Conservation (phyloP, 1,140 invertebrate genomes). For the Meloidogyne chitwoodi region DNA sequence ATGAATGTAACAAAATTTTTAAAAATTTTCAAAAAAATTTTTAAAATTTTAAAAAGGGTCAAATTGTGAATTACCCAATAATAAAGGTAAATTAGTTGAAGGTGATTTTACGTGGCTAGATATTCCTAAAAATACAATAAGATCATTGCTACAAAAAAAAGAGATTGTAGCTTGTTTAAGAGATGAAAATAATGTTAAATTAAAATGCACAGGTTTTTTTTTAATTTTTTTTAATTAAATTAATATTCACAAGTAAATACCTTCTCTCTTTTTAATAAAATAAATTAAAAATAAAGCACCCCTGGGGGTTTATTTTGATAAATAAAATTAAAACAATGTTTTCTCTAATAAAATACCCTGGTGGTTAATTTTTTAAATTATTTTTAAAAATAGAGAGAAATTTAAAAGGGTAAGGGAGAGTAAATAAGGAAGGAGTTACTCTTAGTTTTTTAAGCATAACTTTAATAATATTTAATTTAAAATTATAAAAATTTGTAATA, state of each 20-base stretch:
- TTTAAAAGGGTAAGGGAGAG: no score
- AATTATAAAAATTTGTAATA: no score
- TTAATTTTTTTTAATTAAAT: not conserved
- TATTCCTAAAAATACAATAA: slow-evolving; percentile 12
- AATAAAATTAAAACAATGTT: no score
- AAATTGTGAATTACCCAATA: slow-evolving; percentile 30
- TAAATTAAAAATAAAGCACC: not conserved
- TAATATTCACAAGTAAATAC: not conserved
- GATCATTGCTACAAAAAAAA: slow-evolving; percentile 31
- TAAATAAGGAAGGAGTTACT: no score
- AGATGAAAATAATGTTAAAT: slow-evolving; percentile 27
- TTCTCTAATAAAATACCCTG: no score
- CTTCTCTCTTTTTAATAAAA: slow-evolving; percentile 2
- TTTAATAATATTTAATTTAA: no score
- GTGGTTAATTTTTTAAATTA: no score
- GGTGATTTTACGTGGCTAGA: slow-evolving; percentile 34
- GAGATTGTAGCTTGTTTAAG: slow-evolving; percentile 44
- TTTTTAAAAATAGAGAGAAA: no score
- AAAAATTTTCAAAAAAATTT: not conserved
- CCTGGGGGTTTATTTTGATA: not conserved
- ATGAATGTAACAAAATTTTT: slow-evolving; percentile 40
- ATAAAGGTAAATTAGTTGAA: slow-evolving; percentile 26
- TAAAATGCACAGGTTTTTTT: slow-evolving; percentile 31
- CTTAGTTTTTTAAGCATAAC: no score
- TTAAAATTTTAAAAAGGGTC: slow-evolving; percentile 29